phyloP scores from a whole-genome alignment of 2,888 invertebrate genomes.

The Tetragonula carbonaria region DNA sequence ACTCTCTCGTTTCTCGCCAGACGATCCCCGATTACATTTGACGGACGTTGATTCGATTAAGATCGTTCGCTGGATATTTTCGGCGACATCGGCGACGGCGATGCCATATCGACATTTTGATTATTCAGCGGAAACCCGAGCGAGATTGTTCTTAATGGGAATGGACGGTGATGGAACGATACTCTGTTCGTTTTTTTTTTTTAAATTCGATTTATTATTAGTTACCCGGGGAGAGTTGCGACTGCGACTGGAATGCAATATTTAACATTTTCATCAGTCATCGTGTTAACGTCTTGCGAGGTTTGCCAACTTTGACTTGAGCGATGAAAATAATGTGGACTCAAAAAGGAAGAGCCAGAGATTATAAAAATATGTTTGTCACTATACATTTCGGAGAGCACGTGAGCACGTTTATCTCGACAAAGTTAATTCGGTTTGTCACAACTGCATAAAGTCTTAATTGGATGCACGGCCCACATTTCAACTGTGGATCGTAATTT shows the following conservation, averaged over 20 bases:
- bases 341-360: too few relatives aligned
- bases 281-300: too few relatives aligned
- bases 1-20: conserved; percentile 1
- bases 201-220: not conserved
- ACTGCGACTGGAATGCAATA: not conserved
- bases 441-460: too few relatives aligned
- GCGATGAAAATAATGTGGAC: too few relatives aligned
- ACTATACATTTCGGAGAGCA: too few relatives aligned
- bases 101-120: not conserved
- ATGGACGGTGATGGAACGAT: not conserved
- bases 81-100: conserved; percentile 11
- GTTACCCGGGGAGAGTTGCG: not conserved
- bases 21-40: conserved; percentile 35
- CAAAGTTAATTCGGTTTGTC: too few relatives aligned
- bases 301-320: not conserved
- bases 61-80: conserved; percentile 41
- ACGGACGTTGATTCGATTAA: conserved; percentile 44
- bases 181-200: not conserved
- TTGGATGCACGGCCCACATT: too few relatives aligned
- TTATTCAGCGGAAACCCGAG: conserved; percentile 21
- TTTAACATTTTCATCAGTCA: not conserved
- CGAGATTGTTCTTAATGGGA: not conserved
- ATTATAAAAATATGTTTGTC: too few relatives aligned
- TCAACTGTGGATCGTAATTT: too few relatives aligned
- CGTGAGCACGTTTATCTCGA: too few relatives aligned